These are phyloP conservation scores for Porphyrio hochstetteri DNA, from an alignment of 2,113 vertebrate species.

Conservation along the genomic window DNA sequence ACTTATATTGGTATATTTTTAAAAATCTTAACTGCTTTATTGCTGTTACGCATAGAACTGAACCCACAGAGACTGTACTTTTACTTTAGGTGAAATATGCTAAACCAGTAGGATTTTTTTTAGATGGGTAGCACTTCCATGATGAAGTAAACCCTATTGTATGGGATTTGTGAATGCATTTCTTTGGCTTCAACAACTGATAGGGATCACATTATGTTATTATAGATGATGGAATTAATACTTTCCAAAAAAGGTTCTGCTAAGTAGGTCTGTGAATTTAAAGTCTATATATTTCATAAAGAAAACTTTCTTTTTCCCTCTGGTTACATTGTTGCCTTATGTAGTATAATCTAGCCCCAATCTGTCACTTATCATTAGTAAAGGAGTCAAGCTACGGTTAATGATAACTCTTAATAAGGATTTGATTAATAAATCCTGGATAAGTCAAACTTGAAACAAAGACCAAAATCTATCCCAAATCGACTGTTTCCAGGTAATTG, in stretches of 20 bases:
- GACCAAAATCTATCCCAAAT: neutral
- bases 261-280: neutral
- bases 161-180: neutral
- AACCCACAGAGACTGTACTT: neutral
- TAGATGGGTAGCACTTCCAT: rapidly evolving
- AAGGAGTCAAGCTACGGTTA: neutral
- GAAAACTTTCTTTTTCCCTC: neutral
- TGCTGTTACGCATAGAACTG: neutral
- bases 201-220: neutral
- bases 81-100: neutral
- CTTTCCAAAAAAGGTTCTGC: neutral
- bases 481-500: neutral
- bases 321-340: neutral
- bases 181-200: neutral
- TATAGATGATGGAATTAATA: neutral
- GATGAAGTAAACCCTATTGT: neutral
- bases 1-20: neutral
- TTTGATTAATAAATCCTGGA: neutral
- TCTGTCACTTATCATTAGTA: conserved; percentile 44
- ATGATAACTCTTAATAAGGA: conserved; percentile 21
- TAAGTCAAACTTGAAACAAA: conserved; percentile 20
- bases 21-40: neutral
- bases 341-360: neutral
- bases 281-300: neutral
- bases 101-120: neutral